Conservation (phyloP, 2,888 invertebrate genomes). For the Oscheius sp. region DNA sequence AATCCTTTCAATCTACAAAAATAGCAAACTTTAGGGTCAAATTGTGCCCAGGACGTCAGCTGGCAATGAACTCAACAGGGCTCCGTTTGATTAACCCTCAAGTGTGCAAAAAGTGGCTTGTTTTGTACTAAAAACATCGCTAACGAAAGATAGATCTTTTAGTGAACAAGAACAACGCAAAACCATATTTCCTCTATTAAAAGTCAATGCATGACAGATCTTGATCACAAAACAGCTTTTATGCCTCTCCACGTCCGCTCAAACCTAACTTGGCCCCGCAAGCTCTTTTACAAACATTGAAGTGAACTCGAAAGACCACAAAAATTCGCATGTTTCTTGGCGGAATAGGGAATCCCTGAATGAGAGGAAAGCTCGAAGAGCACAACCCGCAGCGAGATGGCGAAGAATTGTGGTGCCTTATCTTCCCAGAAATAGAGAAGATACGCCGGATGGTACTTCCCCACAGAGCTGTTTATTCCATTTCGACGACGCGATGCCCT, state of each 20-base stretch:
- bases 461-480: constrained; percentile 20
- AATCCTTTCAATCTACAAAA: no score
- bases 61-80: no score
- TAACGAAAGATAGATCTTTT: no score
- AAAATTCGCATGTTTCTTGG: background rate
- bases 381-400: background rate
- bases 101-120: no score
- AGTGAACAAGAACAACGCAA: no score
- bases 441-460: constrained; percentile 3
- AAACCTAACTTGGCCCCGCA: constrained; percentile 23
- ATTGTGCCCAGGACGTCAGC: no score
- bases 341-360: background rate
- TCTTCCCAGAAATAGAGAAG: constrained; percentile 23
- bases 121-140: no score
- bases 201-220: background rate
- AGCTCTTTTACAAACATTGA: constrained; percentile 23
- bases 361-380: constrained; percentile 4
- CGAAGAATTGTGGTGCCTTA: constrained; percentile 1
- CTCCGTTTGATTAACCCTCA: no score
- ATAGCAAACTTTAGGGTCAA: no score
- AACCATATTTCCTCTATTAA: background rate
- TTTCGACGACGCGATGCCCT: constrained; percentile 14
- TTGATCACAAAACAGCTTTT: background rate
- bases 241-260: background rate
- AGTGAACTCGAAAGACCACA: background rate